Percentiles rank a stretch among this genome's conserved stretches.
Evolutionary conservation across 2,797 vertebrate genomes (phyloP).

Genomic region (Mormyrops boulengeri): DNA sequence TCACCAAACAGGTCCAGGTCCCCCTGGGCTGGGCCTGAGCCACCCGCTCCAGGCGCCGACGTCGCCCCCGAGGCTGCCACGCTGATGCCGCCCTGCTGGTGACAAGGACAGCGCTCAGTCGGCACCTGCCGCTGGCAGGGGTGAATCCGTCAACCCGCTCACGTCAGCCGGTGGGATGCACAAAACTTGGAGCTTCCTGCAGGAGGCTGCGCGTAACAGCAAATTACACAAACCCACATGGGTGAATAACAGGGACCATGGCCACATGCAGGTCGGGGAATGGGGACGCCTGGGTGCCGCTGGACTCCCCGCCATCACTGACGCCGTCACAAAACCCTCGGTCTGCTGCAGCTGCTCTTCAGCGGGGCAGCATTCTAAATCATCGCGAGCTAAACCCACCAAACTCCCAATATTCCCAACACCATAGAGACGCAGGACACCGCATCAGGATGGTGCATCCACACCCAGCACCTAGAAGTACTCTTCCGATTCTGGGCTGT

Average conservation of each 20-base stretch:
- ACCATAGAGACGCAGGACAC: neutral
- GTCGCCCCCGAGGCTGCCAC: slow-evolving; percentile 36
- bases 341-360: neutral
- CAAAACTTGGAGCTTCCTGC: neutral
- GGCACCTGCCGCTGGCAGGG: neutral
- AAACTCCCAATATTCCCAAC: neutral
- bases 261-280: neutral
- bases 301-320: neutral
- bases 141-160: neutral
- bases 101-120: neutral
- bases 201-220: neutral
- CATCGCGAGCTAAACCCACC: neutral
- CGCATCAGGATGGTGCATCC: neutral
- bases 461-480: neutral
- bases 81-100: neutral
- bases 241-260: neutral
- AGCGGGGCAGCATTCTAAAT: neutral
- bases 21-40: slow-evolving; percentile 53
- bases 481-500: neutral
- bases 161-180: neutral
- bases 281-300: neutral
- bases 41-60: slow-evolving; percentile 55
- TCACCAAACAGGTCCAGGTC: slow-evolving; percentile 93
- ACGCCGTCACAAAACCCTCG: neutral
- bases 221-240: neutral